Base-by-base conservation (phyloP, 2,888 invertebrate genomes). In the Carabus problematicus region DNA sequence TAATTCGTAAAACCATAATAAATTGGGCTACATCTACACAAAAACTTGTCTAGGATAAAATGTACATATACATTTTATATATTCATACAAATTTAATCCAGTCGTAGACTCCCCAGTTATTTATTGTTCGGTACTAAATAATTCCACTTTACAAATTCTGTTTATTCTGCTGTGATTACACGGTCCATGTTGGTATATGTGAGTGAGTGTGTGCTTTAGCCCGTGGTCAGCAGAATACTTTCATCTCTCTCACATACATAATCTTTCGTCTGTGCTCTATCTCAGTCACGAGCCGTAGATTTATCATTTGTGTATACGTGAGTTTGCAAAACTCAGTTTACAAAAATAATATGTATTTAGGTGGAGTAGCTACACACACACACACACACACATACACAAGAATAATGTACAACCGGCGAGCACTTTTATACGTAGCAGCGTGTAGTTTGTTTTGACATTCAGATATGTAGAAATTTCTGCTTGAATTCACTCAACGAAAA, bases 341-440 rank as follows among this genome's bases (percentile, higher is more conserved):
- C 43, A 64, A 64, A 64, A 64, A 64, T 64, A 64, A 64, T 64
- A 64, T 64, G 56, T 64, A 64, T 52, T 54, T 64, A 64, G 55
- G 64, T 54, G 19, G n/a, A 29, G 29, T 29, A 29, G 6, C 29
- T 3, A 29, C 29, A 29, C 6, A 29, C n/a, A n/a, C n/a, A n/a
- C n/a, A n/a, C n/a, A n/a, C n/a, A n/a, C n/a, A n/a, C n/a, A n/a
- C n/a, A n/a, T n/a, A n/a, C n/a, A 29, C 3, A 6, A 6, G 29
- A 29, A 29, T 29, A 29, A 29, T 29, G 29, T 29, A 29, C 29
- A 29, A 29, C 6, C 2, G 29, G 6, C 29, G 6, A 29, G 29
- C 3, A 6, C 29, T 3, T 29, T 29, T 6, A 29, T 29, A 29
- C 6, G 29, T 29, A 3, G 29, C 29, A 3, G 29, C 29, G 29